Percentiles rank a stretch among this genome's conserved stretches.
Evolutionary conservation across 2,113 vertebrate genomes (phyloP).

Genomic region (Brachyhypopomus gauderio): DNA sequence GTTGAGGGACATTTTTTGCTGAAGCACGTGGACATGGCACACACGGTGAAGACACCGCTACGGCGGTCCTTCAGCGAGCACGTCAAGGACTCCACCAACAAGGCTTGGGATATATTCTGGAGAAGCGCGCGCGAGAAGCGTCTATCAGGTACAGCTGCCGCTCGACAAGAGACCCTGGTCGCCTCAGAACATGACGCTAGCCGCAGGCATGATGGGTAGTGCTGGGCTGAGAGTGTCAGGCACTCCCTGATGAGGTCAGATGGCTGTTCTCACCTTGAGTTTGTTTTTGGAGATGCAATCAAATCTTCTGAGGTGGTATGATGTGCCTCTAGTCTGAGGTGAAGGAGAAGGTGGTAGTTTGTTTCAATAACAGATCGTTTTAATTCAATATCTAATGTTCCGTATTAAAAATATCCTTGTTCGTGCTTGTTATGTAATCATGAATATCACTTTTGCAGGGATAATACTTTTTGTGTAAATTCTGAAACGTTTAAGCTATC

Average conservation of each 20-base stretch:
- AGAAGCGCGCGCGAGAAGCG: conserved; percentile 76
- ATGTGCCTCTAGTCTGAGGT: background rate
- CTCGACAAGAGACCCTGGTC: conserved; percentile 35
- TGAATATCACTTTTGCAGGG: background rate
- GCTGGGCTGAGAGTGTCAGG: too few relatives aligned
- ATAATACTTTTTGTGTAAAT: conserved; percentile 12
- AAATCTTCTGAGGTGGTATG: background rate
- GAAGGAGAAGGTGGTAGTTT: background rate
- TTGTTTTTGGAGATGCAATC: background rate
- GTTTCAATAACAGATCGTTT: background rate
- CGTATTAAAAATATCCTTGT: background rate
- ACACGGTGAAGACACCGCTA: conserved; percentile 60
- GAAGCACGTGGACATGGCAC: conserved; percentile 67
- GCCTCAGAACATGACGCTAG: too few relatives aligned
- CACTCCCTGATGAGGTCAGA: background rate
- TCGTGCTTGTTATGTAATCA: conserved; percentile 3
- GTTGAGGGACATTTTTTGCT: conserved; percentile 40
- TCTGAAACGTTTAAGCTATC: background rate
- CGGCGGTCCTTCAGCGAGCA: conserved; percentile 82
- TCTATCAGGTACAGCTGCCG: conserved; percentile 74
- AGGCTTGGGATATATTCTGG: conserved; percentile 82
- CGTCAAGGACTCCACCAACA: conserved; percentile 75
- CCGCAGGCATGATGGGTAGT: too few relatives aligned
- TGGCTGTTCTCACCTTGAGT: background rate
- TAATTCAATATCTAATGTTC: too few relatives aligned